phyloP scores from a whole-genome alignment of 2,888 invertebrate species.

The Sphaeridia pumilis region DNA sequence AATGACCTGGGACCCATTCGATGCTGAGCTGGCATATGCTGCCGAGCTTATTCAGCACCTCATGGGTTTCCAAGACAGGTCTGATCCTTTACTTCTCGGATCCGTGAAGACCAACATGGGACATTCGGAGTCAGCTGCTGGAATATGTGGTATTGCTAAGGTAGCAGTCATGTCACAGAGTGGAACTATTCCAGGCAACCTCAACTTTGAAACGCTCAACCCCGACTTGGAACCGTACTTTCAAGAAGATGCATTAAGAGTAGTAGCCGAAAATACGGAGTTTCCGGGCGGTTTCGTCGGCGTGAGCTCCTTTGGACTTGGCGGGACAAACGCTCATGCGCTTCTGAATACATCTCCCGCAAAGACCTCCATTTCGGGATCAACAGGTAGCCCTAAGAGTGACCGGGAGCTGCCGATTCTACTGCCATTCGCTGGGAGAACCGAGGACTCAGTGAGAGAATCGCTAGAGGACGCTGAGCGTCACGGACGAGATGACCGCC shows the following conservation, averaged over 20 bases:
- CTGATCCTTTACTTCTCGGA: slow-evolving; percentile 57
- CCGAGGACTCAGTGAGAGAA: slow-evolving; percentile 41
- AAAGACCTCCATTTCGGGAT: slow-evolving; percentile 40
- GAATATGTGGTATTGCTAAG: slow-evolving; percentile 41
- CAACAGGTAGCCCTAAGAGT: slow-evolving; percentile 45
- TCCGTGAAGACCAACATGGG: slow-evolving; percentile 50
- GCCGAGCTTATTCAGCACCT: too few relatives aligned
- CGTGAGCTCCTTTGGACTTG: slow-evolving; percentile 50
- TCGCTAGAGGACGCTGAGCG: slow-evolving; percentile 36
- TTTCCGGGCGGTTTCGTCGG: slow-evolving; percentile 45
- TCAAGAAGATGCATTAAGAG: slow-evolving; percentile 41
- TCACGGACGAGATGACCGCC: slow-evolving; percentile 26
- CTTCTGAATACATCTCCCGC: too few relatives aligned
- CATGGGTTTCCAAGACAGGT: too few relatives aligned
- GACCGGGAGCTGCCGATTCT: slow-evolving; percentile 38
- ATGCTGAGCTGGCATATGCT: too few relatives aligned
- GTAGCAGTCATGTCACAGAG: slow-evolving; percentile 45
- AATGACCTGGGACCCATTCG: too few relatives aligned
- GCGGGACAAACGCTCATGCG: slow-evolving; percentile 44
- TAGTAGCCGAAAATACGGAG: slow-evolving; percentile 51
- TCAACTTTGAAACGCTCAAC: slow-evolving; percentile 40
- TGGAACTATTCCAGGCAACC: slow-evolving; percentile 44
- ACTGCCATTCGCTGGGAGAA: slow-evolving; percentile 42
- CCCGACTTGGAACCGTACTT: slow-evolving; percentile 34
- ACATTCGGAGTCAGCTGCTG: slow-evolving; percentile 43